phyloP scores from a whole-genome alignment of 2,797 vertebrate species.

The Danio jaintianensis region DNA sequence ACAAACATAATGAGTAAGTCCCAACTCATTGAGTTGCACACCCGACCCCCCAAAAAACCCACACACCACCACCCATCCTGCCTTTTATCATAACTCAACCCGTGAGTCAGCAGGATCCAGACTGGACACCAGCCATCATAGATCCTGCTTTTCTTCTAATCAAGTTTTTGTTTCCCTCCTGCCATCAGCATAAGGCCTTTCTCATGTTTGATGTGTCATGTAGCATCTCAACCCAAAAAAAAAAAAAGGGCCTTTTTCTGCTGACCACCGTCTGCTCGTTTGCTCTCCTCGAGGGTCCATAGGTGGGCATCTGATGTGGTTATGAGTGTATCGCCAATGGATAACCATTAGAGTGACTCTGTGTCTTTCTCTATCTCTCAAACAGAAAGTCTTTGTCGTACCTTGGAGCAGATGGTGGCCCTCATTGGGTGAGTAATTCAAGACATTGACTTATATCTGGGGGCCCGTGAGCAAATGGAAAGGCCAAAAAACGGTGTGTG shows the following conservation, averaged over 20 bases:
- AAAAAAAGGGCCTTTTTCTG: slow-evolving; percentile 22
- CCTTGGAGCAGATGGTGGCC: slow-evolving; percentile 94
- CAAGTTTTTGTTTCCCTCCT: slow-evolving; percentile 20
- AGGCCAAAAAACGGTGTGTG: slow-evolving; percentile 51
- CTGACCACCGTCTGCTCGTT: slow-evolving; percentile 26
- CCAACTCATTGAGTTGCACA: slow-evolving; percentile 42
- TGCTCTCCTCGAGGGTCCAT: slow-evolving; percentile 9
- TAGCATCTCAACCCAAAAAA: slow-evolving; percentile 25
- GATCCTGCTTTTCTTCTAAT: slow-evolving; percentile 52
- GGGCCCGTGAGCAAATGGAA: slow-evolving; percentile 61
- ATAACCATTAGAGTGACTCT: slow-evolving; percentile 34
- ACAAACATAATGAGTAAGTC: slow-evolving; percentile 48
- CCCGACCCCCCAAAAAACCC: slow-evolving; percentile 23
- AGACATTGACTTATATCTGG: slow-evolving; percentile 61
- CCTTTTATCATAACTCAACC: slow-evolving; percentile 44
- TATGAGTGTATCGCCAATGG: slow-evolving; percentile 34
- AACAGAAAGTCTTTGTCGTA: slow-evolving; percentile 94
- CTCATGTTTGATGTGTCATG: slow-evolving; percentile 33
- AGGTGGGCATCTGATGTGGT: slow-evolving; percentile 38
- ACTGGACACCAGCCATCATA: slow-evolving; percentile 65
- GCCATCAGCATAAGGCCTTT: slow-evolving; percentile 26
- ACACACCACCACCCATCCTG: slow-evolving; percentile 26
- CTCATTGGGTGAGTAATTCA: slow-evolving; percentile 92
- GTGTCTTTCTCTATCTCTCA: slow-evolving; percentile 69
- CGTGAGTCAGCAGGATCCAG: slow-evolving; percentile 65